phyloP scores from a whole-genome alignment of 2,888 invertebrate species.

The Lithophane semibrunnea region DNA sequence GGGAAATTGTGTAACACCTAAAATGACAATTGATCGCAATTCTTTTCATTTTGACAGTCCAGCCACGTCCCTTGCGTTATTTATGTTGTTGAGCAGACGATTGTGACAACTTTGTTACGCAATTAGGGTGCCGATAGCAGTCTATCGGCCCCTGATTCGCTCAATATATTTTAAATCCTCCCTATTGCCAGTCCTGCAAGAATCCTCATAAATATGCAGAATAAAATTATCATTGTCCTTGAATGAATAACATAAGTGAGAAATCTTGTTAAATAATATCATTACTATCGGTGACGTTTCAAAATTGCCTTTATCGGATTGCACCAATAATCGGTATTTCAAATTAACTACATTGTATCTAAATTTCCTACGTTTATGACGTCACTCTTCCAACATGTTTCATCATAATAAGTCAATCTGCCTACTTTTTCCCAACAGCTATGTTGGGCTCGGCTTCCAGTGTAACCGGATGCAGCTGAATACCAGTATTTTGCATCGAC shows the following conservation, averaged over 20 bases:
- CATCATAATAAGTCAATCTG: neutral
- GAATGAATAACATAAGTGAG: neutral
- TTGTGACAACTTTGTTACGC: too few species aligned
- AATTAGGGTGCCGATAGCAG: too few species aligned
- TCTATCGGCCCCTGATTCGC: too few species aligned
- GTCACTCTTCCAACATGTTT: neutral
- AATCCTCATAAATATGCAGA: too few species aligned
- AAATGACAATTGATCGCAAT: too few species aligned
- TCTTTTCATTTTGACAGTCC: too few species aligned
- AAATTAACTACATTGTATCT: constrained; percentile 6
- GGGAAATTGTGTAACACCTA: too few species aligned
- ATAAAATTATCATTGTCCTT: neutral
- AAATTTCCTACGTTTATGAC: constrained; percentile 5
- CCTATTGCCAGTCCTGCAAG: neutral
- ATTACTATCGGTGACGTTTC: constrained; percentile 6
- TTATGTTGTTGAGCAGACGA: too few species aligned
- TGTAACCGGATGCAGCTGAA: neutral
- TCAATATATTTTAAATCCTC: too few species aligned
- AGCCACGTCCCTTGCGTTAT: too few species aligned
- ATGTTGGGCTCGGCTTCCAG: neutral
- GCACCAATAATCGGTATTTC: constrained; percentile 1
- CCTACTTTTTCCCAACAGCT: neutral
- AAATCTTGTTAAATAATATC: constrained; percentile 22
- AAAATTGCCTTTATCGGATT: neutral
- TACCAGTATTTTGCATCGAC: neutral